These are phyloP conservation scores for Plecturocebus donacophilus DNA, from an alignment of 2,113 vertebrate genomes.

Conservation along the genomic window DNA sequence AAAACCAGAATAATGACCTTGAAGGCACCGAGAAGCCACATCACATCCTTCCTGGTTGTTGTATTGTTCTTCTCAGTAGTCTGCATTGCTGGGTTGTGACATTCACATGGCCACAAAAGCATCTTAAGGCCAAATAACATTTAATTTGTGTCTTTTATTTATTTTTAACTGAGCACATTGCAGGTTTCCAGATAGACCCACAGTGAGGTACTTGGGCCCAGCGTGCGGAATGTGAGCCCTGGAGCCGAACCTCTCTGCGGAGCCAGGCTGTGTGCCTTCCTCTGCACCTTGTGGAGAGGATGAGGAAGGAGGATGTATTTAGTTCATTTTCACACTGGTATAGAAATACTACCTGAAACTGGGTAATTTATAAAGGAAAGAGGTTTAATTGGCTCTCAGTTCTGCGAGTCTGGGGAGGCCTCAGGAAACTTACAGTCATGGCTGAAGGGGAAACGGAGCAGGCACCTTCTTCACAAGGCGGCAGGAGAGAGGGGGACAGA, in stretches of 20 bases:
- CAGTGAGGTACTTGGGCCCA: neutral
- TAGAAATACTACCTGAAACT: too few relatives aligned
- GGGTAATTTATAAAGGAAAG: too few relatives aligned
- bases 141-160: neutral
- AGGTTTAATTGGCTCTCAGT: too few relatives aligned
- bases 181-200: neutral
- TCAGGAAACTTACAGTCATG: too few relatives aligned
- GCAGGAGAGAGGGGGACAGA: too few relatives aligned
- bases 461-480: too few relatives aligned
- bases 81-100: neutral
- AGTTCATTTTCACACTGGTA: too few relatives aligned
- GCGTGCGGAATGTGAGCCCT: neutral
- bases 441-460: too few relatives aligned
- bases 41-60: neutral
- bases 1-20: conserved; percentile 49
- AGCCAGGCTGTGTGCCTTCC: neutral
- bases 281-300: fast-evolving
- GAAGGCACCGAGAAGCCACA: neutral
- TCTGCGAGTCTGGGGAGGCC: too few relatives aligned
- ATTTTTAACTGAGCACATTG: neutral
- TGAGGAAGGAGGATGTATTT: too few relatives aligned
- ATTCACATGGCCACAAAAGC: neutral
- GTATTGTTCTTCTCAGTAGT: neutral
- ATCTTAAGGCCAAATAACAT: neutral
- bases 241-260: neutral